phyloP scores from a whole-genome alignment of 2,888 invertebrate species.

The Globia sparganii region DNA sequence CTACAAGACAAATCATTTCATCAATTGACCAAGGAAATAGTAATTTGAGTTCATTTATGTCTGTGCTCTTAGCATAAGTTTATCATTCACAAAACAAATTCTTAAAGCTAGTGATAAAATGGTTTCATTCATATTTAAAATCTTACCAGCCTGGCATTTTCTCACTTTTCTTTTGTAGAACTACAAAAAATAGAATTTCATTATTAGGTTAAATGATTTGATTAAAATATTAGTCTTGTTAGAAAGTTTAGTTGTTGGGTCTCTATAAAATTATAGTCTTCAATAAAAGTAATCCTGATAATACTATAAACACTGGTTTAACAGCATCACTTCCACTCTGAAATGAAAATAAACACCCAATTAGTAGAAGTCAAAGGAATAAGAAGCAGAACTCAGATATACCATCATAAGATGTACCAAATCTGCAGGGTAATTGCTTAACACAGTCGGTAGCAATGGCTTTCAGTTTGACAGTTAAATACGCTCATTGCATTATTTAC shows the following conservation, averaged over 20 bases:
- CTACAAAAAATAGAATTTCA: not conserved
- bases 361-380: not conserved
- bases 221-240: constrained; percentile 14
- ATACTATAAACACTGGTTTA: constrained; percentile 68
- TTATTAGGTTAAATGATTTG: not conserved
- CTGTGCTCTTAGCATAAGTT: not conserved
- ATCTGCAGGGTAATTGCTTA: not conserved
- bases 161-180: not conserved
- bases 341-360: constrained; percentile 59
- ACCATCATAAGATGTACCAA: not conserved
- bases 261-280: constrained; percentile 45
- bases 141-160: constrained; percentile 6
- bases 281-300: constrained; percentile 66
- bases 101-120: constrained; percentile 3
- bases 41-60: not conserved
- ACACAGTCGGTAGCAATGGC: too few species aligned
- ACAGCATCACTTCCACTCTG: constrained; percentile 77
- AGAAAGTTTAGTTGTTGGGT: not conserved
- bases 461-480: not conserved
- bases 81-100: not conserved
- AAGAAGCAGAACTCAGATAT: not conserved
- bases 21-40: not conserved
- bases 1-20: too few species aligned
- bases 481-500: not conserved
- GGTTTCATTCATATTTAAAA: not conserved